Base-by-base conservation (phyloP, 2,888 invertebrate genomes). In the Macropis europaea region DNA sequence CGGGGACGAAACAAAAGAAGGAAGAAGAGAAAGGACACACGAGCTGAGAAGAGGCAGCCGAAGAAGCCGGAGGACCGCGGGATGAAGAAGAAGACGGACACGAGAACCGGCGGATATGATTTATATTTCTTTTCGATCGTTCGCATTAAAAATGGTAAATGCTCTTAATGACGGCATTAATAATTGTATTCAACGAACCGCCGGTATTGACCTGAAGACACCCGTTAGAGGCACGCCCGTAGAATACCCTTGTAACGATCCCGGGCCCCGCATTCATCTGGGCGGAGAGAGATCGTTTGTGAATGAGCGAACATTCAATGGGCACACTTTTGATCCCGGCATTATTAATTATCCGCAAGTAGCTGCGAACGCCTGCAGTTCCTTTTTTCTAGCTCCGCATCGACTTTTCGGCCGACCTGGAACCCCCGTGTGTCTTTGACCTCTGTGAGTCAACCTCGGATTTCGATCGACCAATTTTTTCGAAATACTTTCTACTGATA, bases 221-320 rank as follows among this genome's bases (percentile, higher is more conserved):
- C 77, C 77, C 79, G 71, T 79, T 59, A 75, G 81, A 68, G 79
- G 81, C 79, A 82, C 75, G 64, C 73, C 73, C 76, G 72, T 64
- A 84, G 79, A 84, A 84, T 83, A 82, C 79, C 79, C 78, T 78
- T 81, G 78, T 84, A 84, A 84, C 84, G 84, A 84, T 77, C 81
- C 73, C n/a, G n/a, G 73, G 81, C 61, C 79, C 77, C 50, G 79
- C 81, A 80, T 83, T 83, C 80, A 79, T 73, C 77, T 69, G 80
- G 82, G 63, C 77, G 76, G 76, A 68, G 76, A 67, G 77, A 71
- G 79, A 84, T 79, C 77, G 76, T 78, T 78, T 73, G 76, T 82
- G 83, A 85, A 84, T 83, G 81, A 82, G 80, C 73, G 78, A 73
- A 73, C 81, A 81, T 81, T 81, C 79, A 82, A 78, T 77, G 73